A percentile compares a stretch with the other conserved stretches of the same genome.
Evolutionary conservation across 2,888 invertebrate species (phyloP).

Genomic region (Xestobium rufovillosum): DNA sequence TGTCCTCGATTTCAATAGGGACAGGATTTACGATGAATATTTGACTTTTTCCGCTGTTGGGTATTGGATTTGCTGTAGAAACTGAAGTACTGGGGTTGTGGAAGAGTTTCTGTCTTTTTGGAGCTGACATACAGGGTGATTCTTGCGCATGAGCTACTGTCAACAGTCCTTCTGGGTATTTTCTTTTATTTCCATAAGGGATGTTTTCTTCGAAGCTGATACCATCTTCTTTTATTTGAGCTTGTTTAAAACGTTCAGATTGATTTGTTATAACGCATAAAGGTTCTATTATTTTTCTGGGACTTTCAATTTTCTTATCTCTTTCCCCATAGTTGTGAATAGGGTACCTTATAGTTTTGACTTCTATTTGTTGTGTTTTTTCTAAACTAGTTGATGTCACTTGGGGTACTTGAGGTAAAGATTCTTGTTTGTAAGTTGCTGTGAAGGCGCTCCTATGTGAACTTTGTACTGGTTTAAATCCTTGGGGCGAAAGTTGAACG

Average conservation of each 20-base stretch:
- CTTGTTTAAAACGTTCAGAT: slow-evolving; percentile 37
- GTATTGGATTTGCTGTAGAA: too few relatives aligned
- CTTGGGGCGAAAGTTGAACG: slow-evolving; percentile 26
- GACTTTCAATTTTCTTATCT: slow-evolving; percentile 23
- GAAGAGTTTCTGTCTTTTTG: too few relatives aligned
- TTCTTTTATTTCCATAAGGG: slow-evolving; percentile 32
- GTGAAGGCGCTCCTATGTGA: slow-evolving; percentile 14
- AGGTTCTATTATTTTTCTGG: slow-evolving; percentile 34
- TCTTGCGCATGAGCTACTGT: slow-evolving; percentile 23
- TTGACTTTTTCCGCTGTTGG: too few relatives aligned
- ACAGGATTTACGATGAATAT: too few relatives aligned
- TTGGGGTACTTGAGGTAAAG: slow-evolving; percentile 33
- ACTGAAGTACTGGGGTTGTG: too few relatives aligned
- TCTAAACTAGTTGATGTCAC: slow-evolving; percentile 26
- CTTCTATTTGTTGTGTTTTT: slow-evolving; percentile 26
- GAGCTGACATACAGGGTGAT: too few relatives aligned
- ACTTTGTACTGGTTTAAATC: slow-evolving; percentile 35
- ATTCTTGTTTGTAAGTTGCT: slow-evolving; percentile 22
- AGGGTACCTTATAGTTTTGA: slow-evolving; percentile 37
- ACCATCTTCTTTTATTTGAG: slow-evolving; percentile 36
- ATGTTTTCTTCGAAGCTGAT: slow-evolving; percentile 36
- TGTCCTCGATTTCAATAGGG: too few relatives aligned
- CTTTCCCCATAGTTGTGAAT: slow-evolving; percentile 29
- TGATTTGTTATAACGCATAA: slow-evolving; percentile 40
- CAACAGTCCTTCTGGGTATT: slow-evolving; percentile 29